Base-by-base conservation (phyloP, 2,797 vertebrate species). In the Xenentodon cancila region DNA sequence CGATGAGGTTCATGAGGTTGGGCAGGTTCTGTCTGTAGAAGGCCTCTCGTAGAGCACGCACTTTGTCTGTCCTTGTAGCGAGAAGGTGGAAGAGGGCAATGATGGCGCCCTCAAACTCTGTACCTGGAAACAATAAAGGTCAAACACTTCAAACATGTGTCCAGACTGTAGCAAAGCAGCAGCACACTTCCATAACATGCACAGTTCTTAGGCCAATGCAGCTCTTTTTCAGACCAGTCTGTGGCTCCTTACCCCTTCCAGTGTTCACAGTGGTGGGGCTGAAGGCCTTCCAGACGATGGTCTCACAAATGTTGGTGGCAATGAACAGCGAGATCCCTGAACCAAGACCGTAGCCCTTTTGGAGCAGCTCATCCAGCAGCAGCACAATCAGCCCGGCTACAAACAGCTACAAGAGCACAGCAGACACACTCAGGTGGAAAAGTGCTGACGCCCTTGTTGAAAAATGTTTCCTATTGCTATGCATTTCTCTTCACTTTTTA, bases 231-330 rank as follows among this genome's bases (percentile, higher is more conserved):
- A 40, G 0, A 42, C 1, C 11, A 8, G 0, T n/a, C 1, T 62
- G 16, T 11, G 42, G 37, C 6, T 11, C 18, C 68, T 82, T 88
- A 98, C 97, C 98, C 97, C 97, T 89, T 53, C 97, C 98, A 0
- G 97, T 99, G 91, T 99, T 99, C 74, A 99, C 96, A 0, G 98
- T 99, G 6, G 98, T 99, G 51, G 98, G 98, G 75, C 98, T 99
- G 88, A 99, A 98, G 0, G 97, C 97, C 74, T 99, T 99, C 98
- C 98, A 99, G 6, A 99, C 97, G 0, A 99, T 99, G 8, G 97
- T 99, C 91, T 99, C 98, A 59, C 98, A 99, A 85, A 99, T 99
- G 87, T 99, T 99, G 32, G 98, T 99, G 17, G 98, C 97, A n/a
- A 99, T 99, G 84, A 99, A 99, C 57, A 99, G 95, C 5, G 98